These are phyloP conservation scores for Elanoides forficatus DNA, from an alignment of 2,113 vertebrate species.

Conservation along the genomic window DNA sequence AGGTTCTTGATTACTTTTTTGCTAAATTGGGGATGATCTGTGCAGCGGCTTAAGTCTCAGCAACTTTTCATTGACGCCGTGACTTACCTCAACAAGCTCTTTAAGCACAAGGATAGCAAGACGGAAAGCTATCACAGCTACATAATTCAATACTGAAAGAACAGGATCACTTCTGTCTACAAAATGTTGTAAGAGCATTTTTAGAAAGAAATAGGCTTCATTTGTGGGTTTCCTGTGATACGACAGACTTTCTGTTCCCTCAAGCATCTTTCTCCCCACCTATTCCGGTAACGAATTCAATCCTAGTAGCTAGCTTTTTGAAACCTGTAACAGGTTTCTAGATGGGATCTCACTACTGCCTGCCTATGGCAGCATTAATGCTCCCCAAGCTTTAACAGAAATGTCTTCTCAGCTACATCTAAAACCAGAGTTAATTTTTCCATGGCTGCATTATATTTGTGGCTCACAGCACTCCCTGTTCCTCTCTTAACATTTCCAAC, in stretches of 20 bases:
- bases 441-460: background rate
- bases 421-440: background rate
- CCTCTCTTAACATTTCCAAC: background rate
- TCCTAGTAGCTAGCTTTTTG: background rate
- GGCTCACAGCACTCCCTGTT: conserved; percentile 10
- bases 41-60: background rate
- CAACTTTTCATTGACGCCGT: background rate
- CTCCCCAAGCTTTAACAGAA: background rate
- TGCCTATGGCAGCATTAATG: background rate
- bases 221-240: background rate
- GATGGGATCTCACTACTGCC: background rate
- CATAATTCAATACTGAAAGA: background rate
- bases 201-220: background rate
- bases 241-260: background rate
- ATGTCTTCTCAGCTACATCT: background rate
- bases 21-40: background rate
- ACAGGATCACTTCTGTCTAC: background rate
- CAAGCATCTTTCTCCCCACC: background rate
- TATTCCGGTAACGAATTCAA: background rate
- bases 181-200: background rate
- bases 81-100: background rate
- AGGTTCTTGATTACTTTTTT: background rate
- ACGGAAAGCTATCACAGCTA: background rate
- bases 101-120: background rate
- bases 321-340: background rate